Percentiles rank a stretch among this genome's conserved stretches.
Evolutionary conservation across 2,113 vertebrate genomes (phyloP).

Genomic region (Oncorhynchus gorbuscha): DNA sequence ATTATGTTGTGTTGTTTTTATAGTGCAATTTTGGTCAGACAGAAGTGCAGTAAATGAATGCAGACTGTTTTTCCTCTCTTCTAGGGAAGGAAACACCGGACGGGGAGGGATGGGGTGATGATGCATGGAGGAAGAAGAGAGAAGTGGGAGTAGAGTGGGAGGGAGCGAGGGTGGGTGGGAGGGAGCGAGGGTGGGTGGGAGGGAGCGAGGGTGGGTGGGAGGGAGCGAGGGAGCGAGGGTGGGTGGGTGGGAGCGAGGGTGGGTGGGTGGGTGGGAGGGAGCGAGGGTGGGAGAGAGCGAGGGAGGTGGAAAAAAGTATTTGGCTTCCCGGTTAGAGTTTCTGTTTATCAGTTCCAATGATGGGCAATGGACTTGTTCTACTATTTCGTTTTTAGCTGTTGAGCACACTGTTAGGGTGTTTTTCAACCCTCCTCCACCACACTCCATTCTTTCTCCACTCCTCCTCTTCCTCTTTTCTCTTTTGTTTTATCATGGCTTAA

Average conservation of each 20-base stretch:
- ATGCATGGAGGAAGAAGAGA: constrained; percentile 29
- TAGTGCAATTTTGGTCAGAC: constrained; percentile 56
- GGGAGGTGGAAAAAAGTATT: constrained; percentile 37
- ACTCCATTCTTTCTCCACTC: too few species aligned
- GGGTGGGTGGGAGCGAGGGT: constrained; percentile 32
- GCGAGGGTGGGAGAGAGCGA: constrained; percentile 35
- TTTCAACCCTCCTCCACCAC: too few species aligned
- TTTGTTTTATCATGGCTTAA: too few species aligned
- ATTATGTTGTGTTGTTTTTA: constrained; percentile 47
- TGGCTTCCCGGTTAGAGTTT: constrained; percentile 24
- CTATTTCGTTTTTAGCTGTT: not conserved
- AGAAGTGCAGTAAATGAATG: constrained; percentile 62
- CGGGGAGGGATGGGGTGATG: constrained; percentile 8
- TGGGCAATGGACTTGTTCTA: not conserved
- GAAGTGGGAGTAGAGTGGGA: constrained; percentile 22
- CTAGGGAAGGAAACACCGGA: constrained; percentile 38
- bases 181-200: constrained; percentile 16
- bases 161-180: constrained; percentile 31
- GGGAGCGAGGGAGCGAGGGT: constrained; percentile 41
- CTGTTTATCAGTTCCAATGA: not conserved
- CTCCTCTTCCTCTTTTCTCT: too few species aligned
- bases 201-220: constrained; percentile 30
- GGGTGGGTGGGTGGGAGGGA: constrained; percentile 34
- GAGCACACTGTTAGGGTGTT: too few species aligned
- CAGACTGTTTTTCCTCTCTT: constrained; percentile 60